Base-by-base conservation (phyloP, 2,113 vertebrate species). In the Pseudopodoces humilis region DNA sequence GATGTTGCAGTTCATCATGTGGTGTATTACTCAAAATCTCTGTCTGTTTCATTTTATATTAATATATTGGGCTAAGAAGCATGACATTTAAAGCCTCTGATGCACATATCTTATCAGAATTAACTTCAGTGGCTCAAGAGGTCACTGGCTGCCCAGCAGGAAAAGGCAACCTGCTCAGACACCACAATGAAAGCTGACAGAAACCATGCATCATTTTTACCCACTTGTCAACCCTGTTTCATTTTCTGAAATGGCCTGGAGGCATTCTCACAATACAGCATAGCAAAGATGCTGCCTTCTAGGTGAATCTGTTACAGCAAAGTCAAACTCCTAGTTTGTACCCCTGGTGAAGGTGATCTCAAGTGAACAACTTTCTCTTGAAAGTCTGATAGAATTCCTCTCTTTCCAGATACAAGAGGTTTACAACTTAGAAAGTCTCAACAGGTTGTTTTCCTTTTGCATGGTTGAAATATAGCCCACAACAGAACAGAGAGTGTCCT, bases 61-160 rank as follows among this genome's bases (percentile, higher is more conserved):
- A 82, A 25, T 67, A 65, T 83, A 79, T n/a, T 55, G 31, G 28
- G 67, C 16, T 85, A 27, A 41, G 43, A 92, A 82, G n/a, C 14
- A 58, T 1, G 5, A 22, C 16, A 49, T 74, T 82, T 90, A 39
- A 82, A 64, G 30, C n/a, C 12, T 83, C 39, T 79, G 25, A 88
- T 49, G 52, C 35, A 46, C 60, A 85, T 46, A 49, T 88, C 58
- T 79, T 88, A 56, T 70, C 75, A 90, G 43, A 82, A 78, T 75
- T 82, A 87, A 78, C 69, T 84, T 92, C 23, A 62, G 43, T 37
- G 44, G 39, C 31, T 70, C 52, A 85, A 75, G 86, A 95, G 79
- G 86, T 92, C 75, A 85, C 39, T 68, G 43, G 65, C 74, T 70
- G 25, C 79, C 74, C 94, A 94, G 75, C 56, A 92, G 89, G 83